A percentile compares a stretch with the other conserved stretches of the same genome.
These are phyloP conservation scores for Pterocles orientalis DNA, from an alignment of 2,113 vertebrate species.

Conservation along the genomic window DNA sequence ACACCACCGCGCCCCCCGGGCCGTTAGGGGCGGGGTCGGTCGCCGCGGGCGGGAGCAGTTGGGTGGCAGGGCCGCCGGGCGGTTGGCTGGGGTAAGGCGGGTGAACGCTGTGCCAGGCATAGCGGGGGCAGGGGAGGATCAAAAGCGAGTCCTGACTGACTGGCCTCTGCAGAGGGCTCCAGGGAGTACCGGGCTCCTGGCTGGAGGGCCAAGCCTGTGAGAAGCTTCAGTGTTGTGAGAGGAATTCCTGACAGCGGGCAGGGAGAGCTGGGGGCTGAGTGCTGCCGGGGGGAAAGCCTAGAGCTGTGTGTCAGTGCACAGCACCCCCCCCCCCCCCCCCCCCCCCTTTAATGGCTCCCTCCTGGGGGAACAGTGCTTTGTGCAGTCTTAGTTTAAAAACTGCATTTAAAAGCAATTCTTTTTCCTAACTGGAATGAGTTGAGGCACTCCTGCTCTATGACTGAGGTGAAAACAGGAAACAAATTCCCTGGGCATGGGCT, in stretches of 20 bases:
- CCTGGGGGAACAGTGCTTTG: accelerated
- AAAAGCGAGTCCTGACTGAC: accelerated
- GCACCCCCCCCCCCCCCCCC: not conserved
- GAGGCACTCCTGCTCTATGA: accelerated
- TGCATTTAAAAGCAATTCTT: not conserved
- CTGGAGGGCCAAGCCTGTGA: accelerated
- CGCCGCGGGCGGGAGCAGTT: not conserved
- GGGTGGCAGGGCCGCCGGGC: too few species aligned
- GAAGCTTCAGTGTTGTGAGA: accelerated
- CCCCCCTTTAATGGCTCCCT: too few species aligned
- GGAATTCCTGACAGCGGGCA: accelerated
- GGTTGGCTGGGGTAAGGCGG: not conserved
- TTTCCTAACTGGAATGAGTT: not conserved
- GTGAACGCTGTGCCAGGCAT: accelerated
- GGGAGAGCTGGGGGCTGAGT: accelerated
- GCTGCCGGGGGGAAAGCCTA: not conserved
- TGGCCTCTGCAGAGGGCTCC: not conserved
- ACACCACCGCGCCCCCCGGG: not conserved
- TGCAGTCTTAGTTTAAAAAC: not conserved
- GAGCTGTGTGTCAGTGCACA: too few species aligned
- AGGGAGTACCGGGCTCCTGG: accelerated
- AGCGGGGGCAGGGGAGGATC: too few species aligned
- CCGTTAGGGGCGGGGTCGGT: not conserved
- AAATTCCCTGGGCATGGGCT: not conserved
- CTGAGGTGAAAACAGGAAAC: not conserved